Base-by-base conservation (phyloP, 2,113 vertebrate species). In the Spilogale gracilis region DNA sequence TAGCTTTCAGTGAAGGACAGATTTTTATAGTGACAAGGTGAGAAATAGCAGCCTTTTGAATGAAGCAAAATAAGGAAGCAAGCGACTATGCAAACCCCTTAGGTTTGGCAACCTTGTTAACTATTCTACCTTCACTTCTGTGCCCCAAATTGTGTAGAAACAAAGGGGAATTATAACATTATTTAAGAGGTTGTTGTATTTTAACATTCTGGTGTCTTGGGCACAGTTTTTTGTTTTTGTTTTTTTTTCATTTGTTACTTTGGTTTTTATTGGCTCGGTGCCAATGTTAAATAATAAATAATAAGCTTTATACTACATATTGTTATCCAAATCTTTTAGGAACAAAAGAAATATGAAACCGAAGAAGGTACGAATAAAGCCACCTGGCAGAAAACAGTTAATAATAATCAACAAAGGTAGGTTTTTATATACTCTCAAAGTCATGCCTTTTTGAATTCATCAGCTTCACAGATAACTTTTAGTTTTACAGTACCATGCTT, bases 351-450 rank as follows among this genome's bases (percentile, higher is more conserved):
- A 97, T 99, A 99, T 43, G 99, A 99, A 97, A 96, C 98, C 17
- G 99, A 99, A 95, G 99, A 99, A 96, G 98, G 98, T 97, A 98
- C 98, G 76, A 99, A 98, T 98, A 99, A 99, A 99, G 98, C 98
- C 93, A 99, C 99, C 0, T 99, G 99, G 99, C 99, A 99, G 97
- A 99, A 99, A 98, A 99, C 99, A 87, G 99, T 99, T 98, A 96
- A 97, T 71, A 99, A 99, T 98, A 99, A 99, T 73, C 99, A 99
- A 61, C 99, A 99, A 97, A 99, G 99, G 99, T 99, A 98, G 99
- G 99, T 92, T 73, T 17, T 5, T 5, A 16, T 30, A 3, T 86
- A 45, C 80, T 54, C 54, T 92, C 56, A 79, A 96, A n/a, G 32
- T 52, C 25, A n/a, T 87, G 38, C 50, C 71, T 95, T 74, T 11